phyloP scores from a whole-genome alignment of 2,888 invertebrate genomes.

The Abscondita cerata region DNA sequence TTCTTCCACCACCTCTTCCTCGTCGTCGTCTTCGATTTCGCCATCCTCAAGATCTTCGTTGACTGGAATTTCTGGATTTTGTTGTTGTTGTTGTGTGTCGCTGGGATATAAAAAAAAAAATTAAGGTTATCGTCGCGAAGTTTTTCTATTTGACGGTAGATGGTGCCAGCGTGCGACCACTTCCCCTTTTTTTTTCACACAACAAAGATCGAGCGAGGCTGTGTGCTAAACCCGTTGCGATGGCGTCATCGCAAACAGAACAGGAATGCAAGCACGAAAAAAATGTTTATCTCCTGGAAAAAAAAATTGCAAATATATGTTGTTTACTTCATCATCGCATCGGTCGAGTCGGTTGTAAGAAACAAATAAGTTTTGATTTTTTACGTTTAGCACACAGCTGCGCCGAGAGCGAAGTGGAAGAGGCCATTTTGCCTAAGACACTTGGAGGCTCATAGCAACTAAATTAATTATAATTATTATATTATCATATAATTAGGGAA shows the following conservation, averaged over 20 bases:
- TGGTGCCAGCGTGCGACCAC: background rate
- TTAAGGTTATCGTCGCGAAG: background rate
- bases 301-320: too few relatives aligned
- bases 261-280: too few relatives aligned
- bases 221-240: slow-evolving; percentile 24
- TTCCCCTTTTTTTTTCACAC: background rate
- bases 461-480: slow-evolving; percentile 12
- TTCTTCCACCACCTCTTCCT: slow-evolving; percentile 59
- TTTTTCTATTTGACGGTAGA: background rate
- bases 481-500: too few relatives aligned
- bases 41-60: slow-evolving; percentile 84
- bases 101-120: too few relatives aligned
- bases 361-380: slow-evolving; percentile 8
- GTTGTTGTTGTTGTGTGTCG: too few relatives aligned
- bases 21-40: slow-evolving; percentile 78
- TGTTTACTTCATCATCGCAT: too few relatives aligned
- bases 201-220: slow-evolving; percentile 1
- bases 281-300: too few relatives aligned
- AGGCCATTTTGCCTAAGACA: slow-evolving; percentile 36
- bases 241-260: background rate
- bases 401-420: background rate
- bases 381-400: slow-evolving; percentile 35
- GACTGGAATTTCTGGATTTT: too few relatives aligned
- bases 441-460: background rate
- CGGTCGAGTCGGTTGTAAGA: background rate